Conservation (phyloP, 2,888 invertebrate genomes). For the Auanema sp. region DNA sequence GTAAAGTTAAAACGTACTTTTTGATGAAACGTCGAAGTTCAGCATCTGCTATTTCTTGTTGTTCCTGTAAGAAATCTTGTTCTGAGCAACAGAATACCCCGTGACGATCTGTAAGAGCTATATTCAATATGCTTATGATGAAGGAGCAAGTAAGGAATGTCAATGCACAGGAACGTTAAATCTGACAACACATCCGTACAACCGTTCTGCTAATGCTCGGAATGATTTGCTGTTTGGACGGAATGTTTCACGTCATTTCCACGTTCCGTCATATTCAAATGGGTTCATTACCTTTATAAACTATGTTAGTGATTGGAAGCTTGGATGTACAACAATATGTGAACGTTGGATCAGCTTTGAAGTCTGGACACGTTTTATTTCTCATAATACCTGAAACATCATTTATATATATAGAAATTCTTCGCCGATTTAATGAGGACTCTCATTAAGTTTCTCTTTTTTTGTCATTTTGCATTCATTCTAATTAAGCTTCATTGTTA, state of each 20-base stretch:
- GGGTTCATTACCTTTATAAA: slow-evolving; percentile 4
- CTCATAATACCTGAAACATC: slow-evolving; percentile 6
- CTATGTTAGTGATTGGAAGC: slow-evolving; percentile 30
- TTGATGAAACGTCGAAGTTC: slow-evolving; percentile 37
- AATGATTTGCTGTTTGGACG: too few relatives aligned
- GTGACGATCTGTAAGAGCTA: slow-evolving; percentile 23
- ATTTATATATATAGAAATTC: neutral
- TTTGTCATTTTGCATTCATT: too few relatives aligned
- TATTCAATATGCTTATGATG: neutral
- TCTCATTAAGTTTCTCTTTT: neutral
- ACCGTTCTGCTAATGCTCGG: too few relatives aligned
- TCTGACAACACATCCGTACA: too few relatives aligned
- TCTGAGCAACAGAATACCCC: slow-evolving; percentile 39
- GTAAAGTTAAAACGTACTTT: slow-evolving; percentile 29
- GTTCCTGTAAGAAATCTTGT: slow-evolving; percentile 35
- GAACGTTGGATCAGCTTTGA: slow-evolving; percentile 38
- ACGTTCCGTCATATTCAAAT: too few relatives aligned
- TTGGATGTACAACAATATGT: slow-evolving; percentile 39
- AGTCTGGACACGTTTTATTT: slow-evolving; percentile 44
- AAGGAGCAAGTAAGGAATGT: too few relatives aligned
- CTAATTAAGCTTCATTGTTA: too few relatives aligned
- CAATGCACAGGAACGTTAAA: too few relatives aligned
- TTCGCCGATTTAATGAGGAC: neutral
- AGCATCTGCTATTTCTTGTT: slow-evolving; percentile 35
- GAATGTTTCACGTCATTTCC: neutral